Conservation (phyloP, 2,888 invertebrate genomes). For the Lapara coniferarum region DNA sequence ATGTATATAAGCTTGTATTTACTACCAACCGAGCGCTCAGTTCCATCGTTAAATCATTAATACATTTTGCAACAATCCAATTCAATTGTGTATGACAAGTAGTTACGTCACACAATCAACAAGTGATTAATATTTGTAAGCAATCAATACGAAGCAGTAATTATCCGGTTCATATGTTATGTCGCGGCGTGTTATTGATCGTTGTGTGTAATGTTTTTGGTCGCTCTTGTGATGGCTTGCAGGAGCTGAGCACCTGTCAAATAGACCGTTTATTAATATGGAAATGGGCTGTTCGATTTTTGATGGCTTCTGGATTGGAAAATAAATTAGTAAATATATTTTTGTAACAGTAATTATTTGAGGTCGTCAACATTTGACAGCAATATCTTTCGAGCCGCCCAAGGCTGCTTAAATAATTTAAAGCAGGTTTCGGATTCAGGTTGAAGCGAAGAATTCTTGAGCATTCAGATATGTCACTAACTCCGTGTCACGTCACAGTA, state of each 20-base stretch:
- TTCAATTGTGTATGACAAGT: not conserved
- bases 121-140: constrained; percentile 16
- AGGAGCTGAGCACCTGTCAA: constrained; percentile 18
- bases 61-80: too few species aligned
- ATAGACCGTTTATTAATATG: constrained; percentile 10
- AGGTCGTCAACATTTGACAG: too few species aligned
- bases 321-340: not conserved
- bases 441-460: too few species aligned
- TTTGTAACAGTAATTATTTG: too few species aligned
- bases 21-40: too few species aligned
- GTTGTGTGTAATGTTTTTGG: constrained; percentile 1
- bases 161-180: constrained; percentile 11
- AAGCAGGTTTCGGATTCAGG: too few species aligned
- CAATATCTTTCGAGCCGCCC: too few species aligned
- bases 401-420: too few species aligned
- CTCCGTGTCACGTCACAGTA: too few species aligned
- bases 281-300: not conserved
- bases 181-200: constrained; percentile 11
- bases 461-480: too few species aligned
- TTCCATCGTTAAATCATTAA: too few species aligned
- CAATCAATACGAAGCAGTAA: constrained; percentile 17
- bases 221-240: not conserved
- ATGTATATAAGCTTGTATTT: too few species aligned
- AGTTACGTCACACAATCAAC: constrained; percentile 6
- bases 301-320: constrained; percentile 3